Conservation (phyloP, 2,113 vertebrate genomes). For the Seriola aureovittata region DNA sequence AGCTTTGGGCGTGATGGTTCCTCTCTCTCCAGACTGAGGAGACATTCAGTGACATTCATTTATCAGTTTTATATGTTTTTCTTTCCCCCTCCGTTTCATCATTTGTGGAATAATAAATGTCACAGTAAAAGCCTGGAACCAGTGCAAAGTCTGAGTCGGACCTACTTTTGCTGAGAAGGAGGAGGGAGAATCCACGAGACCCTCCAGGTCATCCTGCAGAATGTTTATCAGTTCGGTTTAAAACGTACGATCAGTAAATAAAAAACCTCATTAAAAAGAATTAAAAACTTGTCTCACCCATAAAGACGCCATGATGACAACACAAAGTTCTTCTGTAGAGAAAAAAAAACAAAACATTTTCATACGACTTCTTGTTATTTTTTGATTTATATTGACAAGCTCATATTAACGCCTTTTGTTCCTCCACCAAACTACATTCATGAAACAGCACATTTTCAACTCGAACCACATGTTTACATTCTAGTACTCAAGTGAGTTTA, state of each 20-base stretch:
- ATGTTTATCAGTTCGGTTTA: not conserved
- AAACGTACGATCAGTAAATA: not conserved
- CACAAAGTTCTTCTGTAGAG: conserved; percentile 3
- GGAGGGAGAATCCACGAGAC: conserved; percentile 17
- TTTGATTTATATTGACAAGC: not conserved
- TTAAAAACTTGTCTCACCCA: conserved; percentile 51
- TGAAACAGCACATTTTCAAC: not conserved
- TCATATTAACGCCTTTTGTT: too few relatives aligned
- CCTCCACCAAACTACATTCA: not conserved
- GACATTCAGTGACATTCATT: not conserved
- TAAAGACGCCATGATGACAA: conserved; percentile 58
- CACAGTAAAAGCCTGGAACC: not conserved
- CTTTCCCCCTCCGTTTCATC: not conserved
- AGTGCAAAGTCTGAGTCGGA: not conserved
- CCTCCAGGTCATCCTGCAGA: conserved; percentile 68
- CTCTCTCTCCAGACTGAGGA: conserved; percentile 76
- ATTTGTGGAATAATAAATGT: not conserved
- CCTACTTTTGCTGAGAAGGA: conserved; percentile 28
- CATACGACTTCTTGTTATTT: not conserved
- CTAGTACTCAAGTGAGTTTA: too few relatives aligned
- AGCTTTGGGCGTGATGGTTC: conserved; percentile 76
- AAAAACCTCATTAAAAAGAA: not conserved
- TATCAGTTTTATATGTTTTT: not conserved
- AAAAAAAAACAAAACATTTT: not conserved
- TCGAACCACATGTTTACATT: not conserved